Conservation (phyloP, 2,888 invertebrate species). For the Poecilobothrus nobilitatus region DNA sequence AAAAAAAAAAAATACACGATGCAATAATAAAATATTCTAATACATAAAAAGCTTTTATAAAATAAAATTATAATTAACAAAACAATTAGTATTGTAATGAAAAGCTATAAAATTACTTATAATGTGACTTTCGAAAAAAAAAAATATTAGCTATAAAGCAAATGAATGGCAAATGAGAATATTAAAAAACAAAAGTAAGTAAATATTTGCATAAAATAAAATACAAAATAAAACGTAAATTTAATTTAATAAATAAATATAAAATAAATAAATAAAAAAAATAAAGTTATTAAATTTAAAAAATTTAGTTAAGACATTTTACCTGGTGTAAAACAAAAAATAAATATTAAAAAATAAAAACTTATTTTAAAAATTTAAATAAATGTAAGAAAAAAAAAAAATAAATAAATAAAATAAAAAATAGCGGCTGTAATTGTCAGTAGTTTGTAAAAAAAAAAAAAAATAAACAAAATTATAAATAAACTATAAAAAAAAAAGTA, state of each 20-base stretch:
- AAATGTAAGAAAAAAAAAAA: conserved; percentile 2
- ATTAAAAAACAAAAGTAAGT: not conserved
- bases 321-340: not conserved
- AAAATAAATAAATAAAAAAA: not conserved
- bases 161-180: not conserved
- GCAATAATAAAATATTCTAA: conserved; percentile 5
- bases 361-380: not conserved
- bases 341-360: not conserved
- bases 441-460: not conserved
- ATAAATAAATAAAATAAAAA: not conserved
- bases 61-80: not conserved
- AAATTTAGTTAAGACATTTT: conserved; percentile 2
- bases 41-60: conserved; percentile 4
- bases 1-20: not conserved
- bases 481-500: not conserved
- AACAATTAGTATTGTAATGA: not conserved
- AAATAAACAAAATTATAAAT: not conserved
- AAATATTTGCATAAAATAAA: not conserved
- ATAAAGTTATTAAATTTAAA: conserved; percentile 1
- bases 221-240: not conserved
- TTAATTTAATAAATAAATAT: not conserved
- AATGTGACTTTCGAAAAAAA: not conserved
- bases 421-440: conserved; percentile 6
- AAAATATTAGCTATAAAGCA: not conserved
- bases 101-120: not conserved